Conservation (phyloP, 2,797 vertebrate genomes). For the Natrix natrix region DNA sequence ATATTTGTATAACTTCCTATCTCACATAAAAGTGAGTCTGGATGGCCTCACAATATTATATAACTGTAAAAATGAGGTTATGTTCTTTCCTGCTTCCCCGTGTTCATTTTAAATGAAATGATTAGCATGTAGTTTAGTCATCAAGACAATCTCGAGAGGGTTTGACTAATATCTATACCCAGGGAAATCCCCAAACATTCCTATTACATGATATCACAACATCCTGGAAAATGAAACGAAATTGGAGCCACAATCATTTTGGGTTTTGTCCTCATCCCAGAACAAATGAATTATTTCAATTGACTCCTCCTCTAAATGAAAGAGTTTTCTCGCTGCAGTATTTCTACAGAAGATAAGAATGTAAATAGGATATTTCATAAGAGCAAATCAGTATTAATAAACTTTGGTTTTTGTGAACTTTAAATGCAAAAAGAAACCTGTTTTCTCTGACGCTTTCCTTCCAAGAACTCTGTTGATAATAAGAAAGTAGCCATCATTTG, state of each 20-base stretch:
- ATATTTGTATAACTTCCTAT: not conserved
- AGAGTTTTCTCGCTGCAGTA: not conserved
- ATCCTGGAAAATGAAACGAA: not conserved
- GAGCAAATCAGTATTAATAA: not conserved
- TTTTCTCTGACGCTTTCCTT: conserved; percentile 42
- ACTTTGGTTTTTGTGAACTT: not conserved
- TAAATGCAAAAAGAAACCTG: conserved; percentile 43
- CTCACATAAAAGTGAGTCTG: not conserved
- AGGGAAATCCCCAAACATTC: not conserved
- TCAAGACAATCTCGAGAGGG: not conserved
- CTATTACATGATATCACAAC: not conserved
- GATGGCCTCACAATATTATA: not conserved
- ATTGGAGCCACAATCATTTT: not conserved
- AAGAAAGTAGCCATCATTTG: conserved; percentile 74
- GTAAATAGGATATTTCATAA: not conserved
- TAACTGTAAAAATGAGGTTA: not conserved
- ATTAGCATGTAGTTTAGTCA: not conserved
- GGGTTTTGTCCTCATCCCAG: not conserved
- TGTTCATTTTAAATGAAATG: not conserved
- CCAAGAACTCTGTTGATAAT: conserved; percentile 82
- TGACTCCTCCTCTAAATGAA: not conserved
- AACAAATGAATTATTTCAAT: not conserved
- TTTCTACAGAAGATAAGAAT: not conserved
- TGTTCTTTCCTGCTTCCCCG: not conserved
- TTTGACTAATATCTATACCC: not conserved